These are phyloP conservation scores for Ciconia maguari DNA, from an alignment of 2,113 vertebrate species.

Conservation along the genomic window DNA sequence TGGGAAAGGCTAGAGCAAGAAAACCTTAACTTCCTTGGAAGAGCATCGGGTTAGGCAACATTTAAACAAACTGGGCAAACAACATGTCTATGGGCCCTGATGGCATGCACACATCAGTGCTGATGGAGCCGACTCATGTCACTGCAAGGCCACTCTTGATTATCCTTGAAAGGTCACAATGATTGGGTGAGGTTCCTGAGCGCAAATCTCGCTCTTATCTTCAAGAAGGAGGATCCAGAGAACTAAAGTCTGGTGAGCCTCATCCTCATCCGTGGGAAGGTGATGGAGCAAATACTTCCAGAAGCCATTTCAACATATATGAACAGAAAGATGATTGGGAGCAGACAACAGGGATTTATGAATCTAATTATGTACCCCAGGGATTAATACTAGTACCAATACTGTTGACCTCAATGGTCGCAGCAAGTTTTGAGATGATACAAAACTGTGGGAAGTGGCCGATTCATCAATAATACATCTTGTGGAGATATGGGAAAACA, in stretches of 20 bases:
- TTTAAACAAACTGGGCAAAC: neutral
- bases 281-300: neutral
- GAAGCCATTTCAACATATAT: neutral
- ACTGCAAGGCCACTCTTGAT: neutral
- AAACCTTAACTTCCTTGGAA: neutral
- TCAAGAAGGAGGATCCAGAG: neutral
- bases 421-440: neutral
- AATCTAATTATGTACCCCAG: neutral
- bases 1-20: neutral
- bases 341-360: neutral
- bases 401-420: neutral
- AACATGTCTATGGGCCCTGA: neutral
- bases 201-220: neutral
- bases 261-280: neutral
- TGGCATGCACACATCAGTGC: neutral
- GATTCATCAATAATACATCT: neutral
- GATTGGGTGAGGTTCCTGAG: neutral
- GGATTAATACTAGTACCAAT: neutral
- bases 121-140: neutral
- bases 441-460: neutral
- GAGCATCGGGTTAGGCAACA: neutral
- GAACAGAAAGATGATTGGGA: neutral
- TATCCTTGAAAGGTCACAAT: neutral
- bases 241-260: neutral
- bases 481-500: neutral